Conservation (phyloP, 2,797 vertebrate genomes). For the Eupleurogrammus muticus region DNA sequence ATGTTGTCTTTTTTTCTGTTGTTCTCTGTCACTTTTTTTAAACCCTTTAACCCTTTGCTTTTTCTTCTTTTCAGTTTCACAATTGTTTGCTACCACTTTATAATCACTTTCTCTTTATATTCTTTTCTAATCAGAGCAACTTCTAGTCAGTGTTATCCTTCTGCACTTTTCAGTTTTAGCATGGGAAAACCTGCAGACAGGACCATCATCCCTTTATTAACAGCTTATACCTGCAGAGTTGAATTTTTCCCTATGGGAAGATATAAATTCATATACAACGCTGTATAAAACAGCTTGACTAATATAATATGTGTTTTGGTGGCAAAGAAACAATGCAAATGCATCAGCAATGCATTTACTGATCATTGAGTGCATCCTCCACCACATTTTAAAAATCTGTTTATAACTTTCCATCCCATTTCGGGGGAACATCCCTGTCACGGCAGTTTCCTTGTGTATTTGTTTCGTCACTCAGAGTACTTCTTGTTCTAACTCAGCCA, state of each 20-base stretch:
- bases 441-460: conserved; percentile 31
- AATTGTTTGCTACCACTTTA: not conserved
- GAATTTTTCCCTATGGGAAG: too few species aligned
- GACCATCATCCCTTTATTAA: not conserved
- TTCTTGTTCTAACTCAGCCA: not conserved
- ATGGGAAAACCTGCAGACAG: not conserved
- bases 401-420: conserved; percentile 1
- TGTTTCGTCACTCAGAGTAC: conserved; percentile 1
- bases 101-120: too few species aligned
- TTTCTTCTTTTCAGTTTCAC: not conserved
- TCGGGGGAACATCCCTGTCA: conserved; percentile 12
- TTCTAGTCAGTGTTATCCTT: conserved; percentile 1
- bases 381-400: too few species aligned
- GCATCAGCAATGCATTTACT: conserved; percentile 1
- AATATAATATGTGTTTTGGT: not conserved
- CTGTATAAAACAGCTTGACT: too few species aligned
- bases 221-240: too few species aligned
- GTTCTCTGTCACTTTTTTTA: not conserved
- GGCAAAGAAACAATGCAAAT: conserved; percentile 1
- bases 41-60: not conserved
- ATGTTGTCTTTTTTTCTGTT: not conserved
- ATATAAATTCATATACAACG: too few species aligned
- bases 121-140: not conserved
- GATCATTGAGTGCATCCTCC: conserved; percentile 7
- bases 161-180: not conserved